These are phyloP conservation scores for Trochalopteron elliotii DNA, from an alignment of 2,113 vertebrate species.

Conservation along the genomic window DNA sequence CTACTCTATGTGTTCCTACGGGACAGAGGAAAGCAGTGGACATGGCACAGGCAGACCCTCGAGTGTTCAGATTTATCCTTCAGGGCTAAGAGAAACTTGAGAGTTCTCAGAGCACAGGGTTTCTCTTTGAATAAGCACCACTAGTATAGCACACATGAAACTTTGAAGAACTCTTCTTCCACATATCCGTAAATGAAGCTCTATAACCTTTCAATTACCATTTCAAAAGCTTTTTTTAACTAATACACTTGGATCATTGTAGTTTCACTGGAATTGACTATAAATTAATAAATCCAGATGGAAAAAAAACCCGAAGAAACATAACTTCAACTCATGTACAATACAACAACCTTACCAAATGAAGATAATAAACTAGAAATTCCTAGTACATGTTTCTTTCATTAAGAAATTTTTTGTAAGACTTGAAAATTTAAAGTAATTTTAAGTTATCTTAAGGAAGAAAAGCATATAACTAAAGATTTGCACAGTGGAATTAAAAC, in stretches of 20 bases:
- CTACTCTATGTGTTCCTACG: neutral
- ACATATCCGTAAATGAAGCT: neutral
- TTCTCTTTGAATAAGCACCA: neutral
- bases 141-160: neutral
- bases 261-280: neutral
- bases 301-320: neutral
- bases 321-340: neutral
- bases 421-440: neutral
- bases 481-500: neutral
- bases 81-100: neutral
- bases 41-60: neutral
- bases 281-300: neutral
- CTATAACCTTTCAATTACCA: neutral
- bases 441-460: neutral
- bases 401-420: neutral
- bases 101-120: neutral
- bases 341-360: neutral
- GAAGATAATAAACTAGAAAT: neutral
- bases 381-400: neutral
- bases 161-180: neutral
- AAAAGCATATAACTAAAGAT: neutral
- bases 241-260: neutral
- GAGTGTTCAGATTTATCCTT: accelerated
- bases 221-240: neutral
- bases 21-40: neutral